Evolutionary conservation across 2,888 invertebrate species (phyloP).

Genomic region (Nebria salina): DNA sequence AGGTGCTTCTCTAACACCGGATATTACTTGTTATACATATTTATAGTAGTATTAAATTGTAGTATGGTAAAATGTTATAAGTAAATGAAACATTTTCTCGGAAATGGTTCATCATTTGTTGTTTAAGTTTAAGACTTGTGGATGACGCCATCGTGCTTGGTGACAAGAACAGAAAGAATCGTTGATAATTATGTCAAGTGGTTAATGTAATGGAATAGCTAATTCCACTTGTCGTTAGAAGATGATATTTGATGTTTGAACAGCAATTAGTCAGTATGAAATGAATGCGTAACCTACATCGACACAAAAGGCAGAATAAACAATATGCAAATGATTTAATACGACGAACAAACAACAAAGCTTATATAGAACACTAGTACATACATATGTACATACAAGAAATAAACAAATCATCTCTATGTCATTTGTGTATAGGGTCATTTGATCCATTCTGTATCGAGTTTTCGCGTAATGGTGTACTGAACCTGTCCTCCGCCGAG

Average conservation of each 20-base stretch:
- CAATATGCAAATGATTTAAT: not conserved
- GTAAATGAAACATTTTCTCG: too few species aligned
- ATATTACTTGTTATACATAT: too few species aligned
- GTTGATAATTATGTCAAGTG: constrained; percentile 1
- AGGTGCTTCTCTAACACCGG: too few species aligned
- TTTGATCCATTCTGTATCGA: not conserved
- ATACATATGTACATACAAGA: too few species aligned
- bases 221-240: not conserved
- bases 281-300: not conserved
- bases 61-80: too few species aligned
- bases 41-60: too few species aligned
- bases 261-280: not conserved
- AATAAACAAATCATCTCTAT: too few species aligned
- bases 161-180: not conserved
- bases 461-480: constrained; percentile 44
- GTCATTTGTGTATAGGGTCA: too few species aligned
- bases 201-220: not conserved
- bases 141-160: not conserved
- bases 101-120: not conserved
- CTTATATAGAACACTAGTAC: not conserved
- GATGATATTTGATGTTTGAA: not conserved
- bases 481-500: not conserved
- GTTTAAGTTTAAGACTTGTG: not conserved
- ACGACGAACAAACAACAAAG: not conserved
- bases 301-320: not conserved